Percentiles rank a stretch among this genome's conserved stretches.
Conservation (phyloP, 2,113 vertebrate genomes). For the Bubalus kerabau region DNA sequence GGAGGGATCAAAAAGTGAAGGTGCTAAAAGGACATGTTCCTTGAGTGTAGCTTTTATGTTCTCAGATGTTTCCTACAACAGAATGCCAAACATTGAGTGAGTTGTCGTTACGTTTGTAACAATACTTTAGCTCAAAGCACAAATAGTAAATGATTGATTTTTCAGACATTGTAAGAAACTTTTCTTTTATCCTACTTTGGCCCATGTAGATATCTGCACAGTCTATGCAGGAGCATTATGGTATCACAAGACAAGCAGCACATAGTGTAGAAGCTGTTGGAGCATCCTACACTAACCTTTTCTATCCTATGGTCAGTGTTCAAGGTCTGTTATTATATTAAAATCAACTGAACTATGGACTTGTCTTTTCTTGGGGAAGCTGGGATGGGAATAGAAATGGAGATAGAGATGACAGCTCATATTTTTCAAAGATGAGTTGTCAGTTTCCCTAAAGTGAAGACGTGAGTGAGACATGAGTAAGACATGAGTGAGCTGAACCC, state of each 20-base stretch:
- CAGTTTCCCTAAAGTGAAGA: neutral
- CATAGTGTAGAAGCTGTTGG: neutral
- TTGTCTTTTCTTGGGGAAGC: neutral
- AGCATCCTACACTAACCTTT: neutral
- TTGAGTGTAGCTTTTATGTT: neutral
- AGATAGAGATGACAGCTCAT: neutral
- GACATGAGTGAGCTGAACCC: neutral
- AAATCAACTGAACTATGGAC: conserved; percentile 9
- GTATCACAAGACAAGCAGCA: neutral
- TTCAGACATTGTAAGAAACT: conserved; percentile 21
- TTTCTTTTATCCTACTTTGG: conserved; percentile 13
- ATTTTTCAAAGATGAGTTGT: conserved; percentile 17
- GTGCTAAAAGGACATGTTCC: conserved; percentile 19
- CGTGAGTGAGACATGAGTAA: neutral
- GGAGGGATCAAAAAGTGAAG: conserved; percentile 44
- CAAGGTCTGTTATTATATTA: conserved; percentile 25
- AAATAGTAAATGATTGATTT: neutral
- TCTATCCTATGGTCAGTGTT: neutral
- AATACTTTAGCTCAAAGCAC: conserved; percentile 9
- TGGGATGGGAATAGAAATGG: neutral
- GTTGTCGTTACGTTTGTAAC: conserved; percentile 16
- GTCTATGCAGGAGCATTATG: neutral
- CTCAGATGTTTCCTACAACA: conserved; percentile 44
- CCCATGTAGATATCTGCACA: neutral
- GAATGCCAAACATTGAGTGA: conserved; percentile 39